Percentiles rank a stretch among this genome's conserved stretches.
Evolutionary conservation across 30 jellyfish, hydroid and myxozoan species (phyloP).

Genomic region (Aurelia sp.): DNA sequence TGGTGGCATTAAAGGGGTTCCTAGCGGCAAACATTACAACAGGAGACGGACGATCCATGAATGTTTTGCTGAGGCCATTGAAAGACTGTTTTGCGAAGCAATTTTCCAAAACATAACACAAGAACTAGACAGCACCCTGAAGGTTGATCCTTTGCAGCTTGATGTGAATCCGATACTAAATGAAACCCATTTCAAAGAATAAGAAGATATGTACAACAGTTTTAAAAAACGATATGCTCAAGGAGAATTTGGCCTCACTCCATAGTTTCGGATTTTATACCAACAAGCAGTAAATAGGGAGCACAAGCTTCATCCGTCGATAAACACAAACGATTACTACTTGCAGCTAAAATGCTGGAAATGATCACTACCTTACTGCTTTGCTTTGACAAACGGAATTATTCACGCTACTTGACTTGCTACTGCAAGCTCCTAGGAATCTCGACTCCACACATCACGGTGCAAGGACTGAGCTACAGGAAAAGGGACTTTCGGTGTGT

Average conservation of each 20-base stretch:
- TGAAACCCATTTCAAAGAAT: too few relatives aligned
- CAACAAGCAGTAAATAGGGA: constrained; percentile 9
- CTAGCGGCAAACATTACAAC: constrained; percentile 47
- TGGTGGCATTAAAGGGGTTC: constrained; percentile 30
- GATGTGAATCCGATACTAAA: too few relatives aligned
- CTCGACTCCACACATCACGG: constrained; percentile 38
- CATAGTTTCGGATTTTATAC: constrained; percentile 3
- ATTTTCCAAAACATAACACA: neutral
- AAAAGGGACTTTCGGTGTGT: constrained; percentile 31
- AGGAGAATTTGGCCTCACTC: constrained; percentile 4
- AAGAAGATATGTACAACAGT: too few relatives aligned
- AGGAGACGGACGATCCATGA: constrained; percentile 54
- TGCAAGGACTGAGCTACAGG: constrained; percentile 26
- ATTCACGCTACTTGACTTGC: constrained; percentile 11
- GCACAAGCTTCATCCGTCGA: neutral
- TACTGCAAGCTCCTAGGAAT: constrained; percentile 11
- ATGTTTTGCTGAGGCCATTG: constrained; percentile 29
- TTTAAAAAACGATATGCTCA: too few relatives aligned
- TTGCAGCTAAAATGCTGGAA: constrained; percentile 2
- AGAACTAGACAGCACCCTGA: neutral
- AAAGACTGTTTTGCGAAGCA: constrained; percentile 2
- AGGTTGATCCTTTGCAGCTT: too few relatives aligned
- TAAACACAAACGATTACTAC: neutral
- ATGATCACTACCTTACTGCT: constrained; percentile 6
- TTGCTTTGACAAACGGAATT: constrained; percentile 18